These are phyloP conservation scores for Drosophila parthenogenetica DNA, from an alignment of 2,888 invertebrate species.

Conservation along the genomic window DNA sequence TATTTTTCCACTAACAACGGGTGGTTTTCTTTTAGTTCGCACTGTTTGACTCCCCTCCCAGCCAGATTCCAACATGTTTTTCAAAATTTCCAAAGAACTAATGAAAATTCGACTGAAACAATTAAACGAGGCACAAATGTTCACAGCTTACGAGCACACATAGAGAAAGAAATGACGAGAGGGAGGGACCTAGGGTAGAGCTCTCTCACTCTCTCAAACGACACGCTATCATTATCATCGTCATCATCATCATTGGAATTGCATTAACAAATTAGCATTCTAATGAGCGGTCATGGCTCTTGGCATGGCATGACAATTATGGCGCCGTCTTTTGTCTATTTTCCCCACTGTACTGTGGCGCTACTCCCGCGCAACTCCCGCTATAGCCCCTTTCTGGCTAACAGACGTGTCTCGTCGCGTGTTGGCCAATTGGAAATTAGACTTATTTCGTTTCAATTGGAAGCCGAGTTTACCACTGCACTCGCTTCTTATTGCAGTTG, in stretches of 20 bases:
- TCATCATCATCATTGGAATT: conserved; percentile 52
- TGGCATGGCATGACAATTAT: conserved; percentile 66
- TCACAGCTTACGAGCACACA: conserved; percentile 44
- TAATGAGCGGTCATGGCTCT: conserved; percentile 60
- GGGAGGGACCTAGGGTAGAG: background rate
- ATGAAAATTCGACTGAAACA: conserved; percentile 42
- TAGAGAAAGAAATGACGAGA: background rate
- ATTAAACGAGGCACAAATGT: conserved; percentile 64
- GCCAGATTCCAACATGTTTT: background rate
- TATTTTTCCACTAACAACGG: conserved; percentile 16
- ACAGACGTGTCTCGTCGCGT: conserved; percentile 56
- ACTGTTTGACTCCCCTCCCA: background rate
- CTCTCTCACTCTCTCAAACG: conserved; percentile 1
- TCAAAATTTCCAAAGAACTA: conserved; percentile 31
- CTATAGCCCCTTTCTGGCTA: conserved; percentile 37
- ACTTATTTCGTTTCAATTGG: conserved; percentile 40
- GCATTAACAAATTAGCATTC: conserved; percentile 77
- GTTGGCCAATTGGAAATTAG: conserved; percentile 68
- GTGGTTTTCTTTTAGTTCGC: conserved; percentile 1
- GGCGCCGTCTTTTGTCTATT: conserved; percentile 62
- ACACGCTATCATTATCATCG: conserved; percentile 36
- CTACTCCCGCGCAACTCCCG: background rate
- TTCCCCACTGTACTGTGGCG: background rate
- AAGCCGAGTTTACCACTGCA: conserved; percentile 14
- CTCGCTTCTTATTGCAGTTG: conserved; percentile 15